Base-by-base conservation (phyloP, 2,113 vertebrate species). In the Catharus fuscescens region DNA sequence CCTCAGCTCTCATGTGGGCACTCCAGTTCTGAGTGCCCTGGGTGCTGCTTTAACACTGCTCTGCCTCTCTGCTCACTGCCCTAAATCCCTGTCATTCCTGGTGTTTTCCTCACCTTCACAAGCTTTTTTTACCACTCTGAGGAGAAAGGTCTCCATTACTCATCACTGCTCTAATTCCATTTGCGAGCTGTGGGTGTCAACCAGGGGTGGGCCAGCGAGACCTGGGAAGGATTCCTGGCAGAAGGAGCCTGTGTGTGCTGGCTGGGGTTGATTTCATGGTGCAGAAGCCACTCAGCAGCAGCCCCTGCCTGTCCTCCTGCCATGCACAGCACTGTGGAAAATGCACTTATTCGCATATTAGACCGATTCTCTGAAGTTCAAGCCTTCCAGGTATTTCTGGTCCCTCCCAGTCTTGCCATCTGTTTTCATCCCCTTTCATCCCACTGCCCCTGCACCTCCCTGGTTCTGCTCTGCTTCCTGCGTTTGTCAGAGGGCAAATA, bases 11-110 rank as follows among this genome's bases (percentile, higher is more conserved):
- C 11, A 5, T 28, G 0, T 42, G 59, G 14, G 25, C 6, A 12
- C 13, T 40, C 12, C 47, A 34, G 28, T 19, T 80, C 73, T 28
- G 50, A 23, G 7, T 2, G 0, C 23, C 29, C 38, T 40, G 47
- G 10, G 6, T 70, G 38, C 9, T 31, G 20, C 32, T 50, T 8
- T n/a, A 6, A 0, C 0, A 1, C 40, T 32, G 60, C 18, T 44
- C 40, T 60, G 54, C 70, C 83, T 73, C 74, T 81, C 5, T 1
- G 50, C 64, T 48, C 74, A 4, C 56, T 23, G 34, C 18, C 8
- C 59, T 24, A 61, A 40, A 92, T 34, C 16, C 2, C 48, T 53
- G 18, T 11, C 36, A 36, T 45, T 62, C 42, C 80, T 47, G 65
- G 38, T 7, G 5, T 71, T 81, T n/a, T 65, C 47, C 90, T 95